Conservation (phyloP, 2,888 invertebrate genomes). For the Trichogramma evanescens region DNA sequence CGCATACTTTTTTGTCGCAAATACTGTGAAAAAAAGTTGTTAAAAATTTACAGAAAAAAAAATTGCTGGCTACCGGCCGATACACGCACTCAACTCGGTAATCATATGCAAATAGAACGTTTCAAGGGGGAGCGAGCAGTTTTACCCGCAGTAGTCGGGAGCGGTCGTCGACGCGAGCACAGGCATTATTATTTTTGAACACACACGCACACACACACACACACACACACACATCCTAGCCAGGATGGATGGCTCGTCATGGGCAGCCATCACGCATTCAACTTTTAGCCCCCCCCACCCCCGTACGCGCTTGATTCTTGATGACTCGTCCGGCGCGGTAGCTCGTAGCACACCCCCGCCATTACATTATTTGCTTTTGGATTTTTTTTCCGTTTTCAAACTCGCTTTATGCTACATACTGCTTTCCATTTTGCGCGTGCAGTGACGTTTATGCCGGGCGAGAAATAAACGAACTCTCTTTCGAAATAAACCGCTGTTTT, state of each 20-base stretch:
- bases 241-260: conserved; percentile 25
- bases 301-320: neutral
- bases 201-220: neutral
- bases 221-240: conserved; percentile 10
- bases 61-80: too few species aligned
- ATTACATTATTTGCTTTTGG: conserved; percentile 20
- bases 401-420: conserved; percentile 1
- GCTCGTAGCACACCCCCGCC: conserved; percentile 17
- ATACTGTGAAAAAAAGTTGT: too few species aligned
- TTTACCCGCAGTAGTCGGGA: neutral
- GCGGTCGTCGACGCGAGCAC: neutral
- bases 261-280: conserved; percentile 31
- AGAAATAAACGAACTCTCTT: conserved; percentile 9
- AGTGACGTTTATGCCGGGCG: neutral
- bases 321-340: neutral
- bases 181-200: conserved; percentile 28
- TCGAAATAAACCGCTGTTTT: neutral
- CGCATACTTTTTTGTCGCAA: too few species aligned
- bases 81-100: too few species aligned
- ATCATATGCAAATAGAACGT: too few species aligned
- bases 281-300: conserved; percentile 17
- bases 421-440: conserved; percentile 14
- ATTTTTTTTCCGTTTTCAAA: conserved; percentile 8
- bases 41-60: too few species aligned
- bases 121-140: neutral